Evolutionary conservation across 2,797 vertebrate genomes (phyloP), one percentile per base, ranked within the genome.

Genomic region (Alauda arvensis): DNA sequence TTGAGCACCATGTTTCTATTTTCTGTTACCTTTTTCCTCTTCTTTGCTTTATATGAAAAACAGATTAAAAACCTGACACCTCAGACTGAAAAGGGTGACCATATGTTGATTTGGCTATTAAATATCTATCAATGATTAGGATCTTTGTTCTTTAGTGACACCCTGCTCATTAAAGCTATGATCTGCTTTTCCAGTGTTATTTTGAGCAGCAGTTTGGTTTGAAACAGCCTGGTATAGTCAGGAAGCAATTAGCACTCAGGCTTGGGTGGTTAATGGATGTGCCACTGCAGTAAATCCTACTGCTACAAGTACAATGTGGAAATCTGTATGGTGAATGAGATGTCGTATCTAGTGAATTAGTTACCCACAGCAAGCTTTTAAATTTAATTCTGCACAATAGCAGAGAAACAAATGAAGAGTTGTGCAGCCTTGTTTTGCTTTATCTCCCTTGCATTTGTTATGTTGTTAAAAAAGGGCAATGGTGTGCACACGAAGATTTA

Each of bases 401-500:
- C 37, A 65, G 69, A 82, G 37, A 67, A 91, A 24, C 19, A 20
- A 33, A 42, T 62, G 19, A 68, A 43, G 28, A 82, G 20, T 56
- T 31, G 5, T 75, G 23, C 15, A 24, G 29, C 21, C 11, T 57
- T 69, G 6, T 59, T 78, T 84, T 75, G 33, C 63, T 70, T 77
- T 62, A 8, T 42, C 34, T 87, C 49, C 49, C 37, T 74, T 55
- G 18, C 25, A 45, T 67, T 84, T 65, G 28, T 23, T 63, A 4
- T 12, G 8, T 60, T 23, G 18, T 48, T 70, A 87, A 81, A 2
- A 57, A 67, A 66, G 59, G 24, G 42, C 46, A 80, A 8, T 3
- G 1, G 23, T 63, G 39, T 63, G 48, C 40, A 52, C 0, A 2
- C 0, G 0, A 7, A 14, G 29, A 17, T 76, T 66, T 85, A 23